Evolutionary conservation across 2,797 vertebrate species (phyloP).

Genomic region (Lithobates pipiens): DNA sequence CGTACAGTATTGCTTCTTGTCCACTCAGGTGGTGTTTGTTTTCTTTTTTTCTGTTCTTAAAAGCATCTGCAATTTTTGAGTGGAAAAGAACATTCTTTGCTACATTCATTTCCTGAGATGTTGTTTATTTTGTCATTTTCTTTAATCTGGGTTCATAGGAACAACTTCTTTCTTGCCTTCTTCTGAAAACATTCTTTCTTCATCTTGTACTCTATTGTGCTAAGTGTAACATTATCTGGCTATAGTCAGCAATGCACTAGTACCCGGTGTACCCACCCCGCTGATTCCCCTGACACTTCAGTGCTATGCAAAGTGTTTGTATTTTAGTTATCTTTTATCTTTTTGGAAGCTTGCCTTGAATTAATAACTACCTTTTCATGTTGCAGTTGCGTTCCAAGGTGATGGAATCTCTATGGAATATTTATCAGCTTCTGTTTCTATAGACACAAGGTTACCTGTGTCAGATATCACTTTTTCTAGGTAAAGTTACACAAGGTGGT

Average conservation of each 20-base stretch:
- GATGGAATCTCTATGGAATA: constrained; percentile 36
- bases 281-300: constrained; percentile 33
- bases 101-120: constrained; percentile 29
- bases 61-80: constrained; percentile 35
- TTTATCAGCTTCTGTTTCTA: constrained; percentile 27
- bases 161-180: constrained; percentile 41
- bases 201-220: not conserved
- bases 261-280: constrained; percentile 43
- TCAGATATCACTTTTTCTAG: constrained; percentile 15
- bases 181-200: constrained; percentile 38
- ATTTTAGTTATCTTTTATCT: constrained; percentile 39
- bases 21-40: constrained; percentile 8
- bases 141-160: constrained; percentile 45
- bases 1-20: not conserved
- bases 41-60: constrained; percentile 22
- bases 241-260: constrained; percentile 16
- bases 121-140: constrained; percentile 39
- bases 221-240: constrained; percentile 19
- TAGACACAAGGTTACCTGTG: not conserved
- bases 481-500: constrained; percentile 8
- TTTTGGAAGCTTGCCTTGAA: constrained; percentile 13
- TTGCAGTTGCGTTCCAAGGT: not conserved
- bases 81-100: constrained; percentile 43
- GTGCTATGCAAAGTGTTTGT: constrained; percentile 5
- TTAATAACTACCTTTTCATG: constrained; percentile 25